A percentile compares a stretch with the other conserved stretches of the same genome.
These are phyloP conservation scores for Corvus hawaiiensis DNA, from an alignment of 2,113 vertebrate genomes.

Conservation along the genomic window DNA sequence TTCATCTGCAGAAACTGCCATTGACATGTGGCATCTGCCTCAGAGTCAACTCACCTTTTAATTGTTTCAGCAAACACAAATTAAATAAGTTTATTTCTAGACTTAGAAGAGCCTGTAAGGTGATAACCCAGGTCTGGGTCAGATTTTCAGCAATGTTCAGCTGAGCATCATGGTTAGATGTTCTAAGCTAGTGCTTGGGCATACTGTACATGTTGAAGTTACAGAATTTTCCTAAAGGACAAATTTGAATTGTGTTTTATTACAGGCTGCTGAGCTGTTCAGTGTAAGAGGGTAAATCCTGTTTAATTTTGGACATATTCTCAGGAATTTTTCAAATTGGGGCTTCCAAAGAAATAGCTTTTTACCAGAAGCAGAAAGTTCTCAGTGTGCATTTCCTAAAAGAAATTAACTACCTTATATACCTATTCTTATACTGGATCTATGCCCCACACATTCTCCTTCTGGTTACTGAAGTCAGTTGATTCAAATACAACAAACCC, in stretches of 20 bases:
- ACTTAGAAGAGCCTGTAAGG: neutral
- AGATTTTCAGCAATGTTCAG: neutral
- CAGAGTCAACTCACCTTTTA: neutral
- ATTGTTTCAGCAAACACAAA: neutral
- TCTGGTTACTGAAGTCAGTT: neutral
- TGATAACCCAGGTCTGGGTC: neutral
- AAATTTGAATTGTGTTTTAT: neutral
- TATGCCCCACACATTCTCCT: neutral
- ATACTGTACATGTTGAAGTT: neutral
- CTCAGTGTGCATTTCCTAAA: neutral
- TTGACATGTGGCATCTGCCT: neutral
- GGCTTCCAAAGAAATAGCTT: neutral
- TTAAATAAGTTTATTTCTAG: neutral
- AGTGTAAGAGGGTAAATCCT: neutral
- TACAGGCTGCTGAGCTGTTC: neutral
- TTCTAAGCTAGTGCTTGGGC: neutral
- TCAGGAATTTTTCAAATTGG: neutral
- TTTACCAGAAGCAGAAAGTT: neutral
- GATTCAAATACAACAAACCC: neutral
- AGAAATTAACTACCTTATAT: neutral
- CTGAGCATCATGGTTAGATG: neutral
- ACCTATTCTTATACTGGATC: neutral
- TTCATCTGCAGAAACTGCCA: conserved; percentile 9
- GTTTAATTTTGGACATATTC: neutral
- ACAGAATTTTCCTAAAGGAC: neutral